Base-by-base conservation (phyloP, 2,113 vertebrate species). In the Chaetorhynchus papuensis region DNA sequence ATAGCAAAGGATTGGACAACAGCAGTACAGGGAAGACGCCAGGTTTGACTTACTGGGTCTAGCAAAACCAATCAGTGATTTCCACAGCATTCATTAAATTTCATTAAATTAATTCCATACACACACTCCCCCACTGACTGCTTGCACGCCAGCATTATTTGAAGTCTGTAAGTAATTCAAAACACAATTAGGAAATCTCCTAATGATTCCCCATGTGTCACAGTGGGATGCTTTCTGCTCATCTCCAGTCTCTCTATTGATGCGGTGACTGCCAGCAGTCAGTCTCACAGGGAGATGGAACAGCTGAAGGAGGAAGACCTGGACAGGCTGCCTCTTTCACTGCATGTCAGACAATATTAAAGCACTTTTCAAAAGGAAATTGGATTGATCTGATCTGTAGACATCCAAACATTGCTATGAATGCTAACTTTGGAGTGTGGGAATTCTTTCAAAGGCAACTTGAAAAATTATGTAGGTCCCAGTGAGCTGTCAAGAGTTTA, bases 41-140 rank as follows among this genome's bases (percentile, higher is more conserved):
- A 61, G 69, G 75, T 93, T 90, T 95, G 83, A 44, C 61, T 79
- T 68, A 77, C 65, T 71, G 42, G 31, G 56, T 86, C 49, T 69
- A 90, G 66, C 20, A 90, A 82, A 92, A 68, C 24, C 54, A 87
- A 83, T 91, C 77, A 94, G 41, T 68, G 31, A 92, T 93, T 95
- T 97, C 79, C 74, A 95, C 54, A 83, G 66, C 44, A 47, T 65
- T 94, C 76, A 60, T 69, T 91, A 82, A 31, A 42, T 84, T 77
- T 90, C 66, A 94, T 92, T 88, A 88, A 89, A 93, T 95, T 64
- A 87, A 95, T 84, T 93, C 84, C 79, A 93, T 70, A 79, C 33
- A 56, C 49, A 14, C 42, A 21, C 77, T 4, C 41, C 52, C 37
- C 61, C 42, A 41, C 39, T 17, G 69, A 41, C 63, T 84, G 57